Percentiles rank a stretch among this genome's conserved stretches.
Evolutionary conservation across 2,113 vertebrate genomes (phyloP).

Genomic region (Nymphicus hollandicus): DNA sequence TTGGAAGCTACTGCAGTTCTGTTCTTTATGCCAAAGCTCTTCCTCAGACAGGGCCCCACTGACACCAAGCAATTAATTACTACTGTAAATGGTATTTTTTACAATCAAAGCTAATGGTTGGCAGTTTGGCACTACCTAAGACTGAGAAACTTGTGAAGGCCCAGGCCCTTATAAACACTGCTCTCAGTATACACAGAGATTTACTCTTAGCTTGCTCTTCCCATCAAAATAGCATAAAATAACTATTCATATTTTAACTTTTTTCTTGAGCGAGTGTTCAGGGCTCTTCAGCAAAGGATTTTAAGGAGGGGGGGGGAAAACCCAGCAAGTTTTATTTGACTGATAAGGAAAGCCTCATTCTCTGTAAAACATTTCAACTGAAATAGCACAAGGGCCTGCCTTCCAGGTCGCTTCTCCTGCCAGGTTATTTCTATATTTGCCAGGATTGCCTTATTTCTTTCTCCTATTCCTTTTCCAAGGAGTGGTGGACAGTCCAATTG

Average conservation of each 20-base stretch:
- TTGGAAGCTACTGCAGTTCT: neutral
- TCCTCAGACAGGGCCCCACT: neutral
- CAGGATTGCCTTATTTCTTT: neutral
- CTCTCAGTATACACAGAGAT: neutral
- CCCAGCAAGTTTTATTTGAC: neutral
- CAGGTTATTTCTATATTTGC: neutral
- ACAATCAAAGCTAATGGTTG: neutral
- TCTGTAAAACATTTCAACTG: neutral
- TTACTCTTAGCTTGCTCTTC: neutral
- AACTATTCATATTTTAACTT: neutral
- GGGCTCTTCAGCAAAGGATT: neutral
- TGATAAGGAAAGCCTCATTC: neutral
- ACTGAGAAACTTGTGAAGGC: neutral
- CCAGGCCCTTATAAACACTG: neutral
- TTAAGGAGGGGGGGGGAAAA: neutral
- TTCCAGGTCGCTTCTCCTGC: neutral
- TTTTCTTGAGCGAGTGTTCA: neutral
- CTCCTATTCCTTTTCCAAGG: neutral
- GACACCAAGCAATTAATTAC: neutral
- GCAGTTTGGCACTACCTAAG: too few species aligned
- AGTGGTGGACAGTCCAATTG: neutral
- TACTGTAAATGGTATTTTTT: neutral
- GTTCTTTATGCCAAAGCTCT: neutral
- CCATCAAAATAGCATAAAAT: neutral
- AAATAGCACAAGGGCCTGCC: neutral